A percentile compares a stretch with the other conserved stretches of the same genome.
Evolutionary conservation across 2,113 vertebrate genomes (phyloP).

Genomic region (Rissa tridactyla): DNA sequence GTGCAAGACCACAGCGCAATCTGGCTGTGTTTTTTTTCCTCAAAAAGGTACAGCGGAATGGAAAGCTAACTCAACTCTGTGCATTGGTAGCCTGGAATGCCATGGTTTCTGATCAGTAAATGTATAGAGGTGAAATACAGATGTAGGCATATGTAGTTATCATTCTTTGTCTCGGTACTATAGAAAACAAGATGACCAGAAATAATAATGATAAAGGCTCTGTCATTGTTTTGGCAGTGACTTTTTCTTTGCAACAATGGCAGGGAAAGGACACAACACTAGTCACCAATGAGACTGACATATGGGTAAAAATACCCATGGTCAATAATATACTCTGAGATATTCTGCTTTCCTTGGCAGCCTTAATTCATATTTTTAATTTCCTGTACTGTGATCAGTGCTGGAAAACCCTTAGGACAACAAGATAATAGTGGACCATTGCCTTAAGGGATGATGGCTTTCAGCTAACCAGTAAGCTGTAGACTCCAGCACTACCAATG

Average conservation of each 20-base stretch:
- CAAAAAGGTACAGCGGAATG: background rate
- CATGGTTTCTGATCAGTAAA: background rate
- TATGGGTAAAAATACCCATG: background rate
- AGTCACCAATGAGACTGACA: background rate
- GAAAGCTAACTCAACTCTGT: background rate
- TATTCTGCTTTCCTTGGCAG: background rate
- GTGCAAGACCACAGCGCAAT: background rate
- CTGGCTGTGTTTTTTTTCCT: background rate
- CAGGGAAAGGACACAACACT: background rate
- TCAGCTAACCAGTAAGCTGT: background rate
- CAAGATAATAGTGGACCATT: background rate
- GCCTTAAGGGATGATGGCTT: background rate
- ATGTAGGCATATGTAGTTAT: background rate
- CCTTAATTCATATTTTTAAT: background rate
- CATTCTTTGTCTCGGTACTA: background rate
- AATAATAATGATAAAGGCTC: background rate
- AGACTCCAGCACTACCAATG: accelerated
- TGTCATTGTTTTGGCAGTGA: background rate
- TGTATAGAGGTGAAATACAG: background rate
- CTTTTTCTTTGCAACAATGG: background rate
- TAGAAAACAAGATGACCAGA: background rate
- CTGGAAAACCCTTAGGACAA: background rate
- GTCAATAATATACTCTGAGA: background rate
- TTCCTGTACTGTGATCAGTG: background rate
- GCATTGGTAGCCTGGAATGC: background rate